Base-by-base conservation (phyloP, 1,140 invertebrate genomes). In the Paraescarpia echinospica region DNA sequence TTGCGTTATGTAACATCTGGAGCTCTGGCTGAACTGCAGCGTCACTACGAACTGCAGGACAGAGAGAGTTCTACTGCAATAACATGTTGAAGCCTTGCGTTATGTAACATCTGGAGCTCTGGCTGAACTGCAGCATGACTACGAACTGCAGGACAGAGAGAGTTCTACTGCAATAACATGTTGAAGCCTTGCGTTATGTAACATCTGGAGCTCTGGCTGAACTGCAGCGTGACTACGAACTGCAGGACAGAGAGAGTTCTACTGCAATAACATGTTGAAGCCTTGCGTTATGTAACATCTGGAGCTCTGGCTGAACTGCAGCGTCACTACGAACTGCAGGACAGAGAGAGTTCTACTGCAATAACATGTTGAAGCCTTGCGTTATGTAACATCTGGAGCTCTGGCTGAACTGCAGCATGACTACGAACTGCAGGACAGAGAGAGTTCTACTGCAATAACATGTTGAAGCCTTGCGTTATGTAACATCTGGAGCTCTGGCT, bases 101-200 rank as follows among this genome's bases (percentile, higher is more conserved):
- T 14, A 94, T 91, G 92, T 95, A 95, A 1, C 95, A 95, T 1
- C 93, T 33, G 18, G 94, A 95, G 33, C 93, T 93, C 33, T 93
- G 94, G 88, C 94, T 95, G 90, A 94, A 94, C 90, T 95, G 94
- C 5, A 94, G 92, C 27, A 91, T 93, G 34, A 95, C 97, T 96
- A 35, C 34, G n/a, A 35, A 91, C 91, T n/a, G n/a, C n/a, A n/a
- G n/a, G n/a, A n/a, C n/a, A n/a, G n/a, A n/a, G n/a, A n/a, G n/a
- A n/a, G n/a, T n/a, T n/a, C n/a, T n/a, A n/a, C n/a, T n/a, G n/a
- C n/a, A n/a, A n/a, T n/a, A n/a, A n/a, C 27, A 94, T 33, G 18
- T 92, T 88, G 22, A 94, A 92, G 48, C 93, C 93, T 59, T 94
- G 94, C 31, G 95, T 96, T 14, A 94, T 91, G 92, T 95, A 95